Base-by-base conservation (phyloP, 2,888 invertebrate species). In the Lasioglossum leucozonium region DNA sequence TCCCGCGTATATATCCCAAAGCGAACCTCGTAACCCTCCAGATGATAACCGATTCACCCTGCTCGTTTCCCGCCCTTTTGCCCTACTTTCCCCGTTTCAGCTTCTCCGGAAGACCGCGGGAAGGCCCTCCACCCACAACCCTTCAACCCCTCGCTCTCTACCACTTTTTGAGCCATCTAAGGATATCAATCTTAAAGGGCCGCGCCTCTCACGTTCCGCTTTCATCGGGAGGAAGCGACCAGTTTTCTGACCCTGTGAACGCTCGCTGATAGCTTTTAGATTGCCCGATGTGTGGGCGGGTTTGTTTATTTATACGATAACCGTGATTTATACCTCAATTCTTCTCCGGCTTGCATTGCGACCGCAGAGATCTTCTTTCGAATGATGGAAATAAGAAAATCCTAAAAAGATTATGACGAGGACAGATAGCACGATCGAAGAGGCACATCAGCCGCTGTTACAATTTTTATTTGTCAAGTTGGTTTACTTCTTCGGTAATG, bases 21-120 rank as follows among this genome's bases (percentile, higher is more conserved):
- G 62, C 84, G 87, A 88, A 79, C 84, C 89, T 93, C 90, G 92
- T 90, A 91, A 92, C 90, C 88, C 88, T 87, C 74, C 81, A 86
- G 89, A 92, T 92, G 90, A 91, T 91, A 92, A 92, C 89, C 90
- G 88, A 94, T 94, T 95, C 92, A 93, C 93, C 93, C 82, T 62
- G 40, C 42, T 79, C 79, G 78, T 89, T 87, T 77, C 79, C 81
- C 82, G 84, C 95, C 85, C 88, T 87, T 90, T 86, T 87, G 84
- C 85, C 84, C 87, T 87, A 89, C 80, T 91, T 89, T 87, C 78
- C 82, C 65, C 30, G 40, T 44, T 74, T 74, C 62, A 44, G 42
- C 58, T 58, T 73, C 79, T 72, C 62, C 67, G 26, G 40, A n/a
- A 30, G 47, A 77, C 73, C 77, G 34, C 30, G 62, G 30, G 30